Base-by-base conservation (phyloP, 2,113 vertebrate genomes). In the Dasyurus viverrinus region DNA sequence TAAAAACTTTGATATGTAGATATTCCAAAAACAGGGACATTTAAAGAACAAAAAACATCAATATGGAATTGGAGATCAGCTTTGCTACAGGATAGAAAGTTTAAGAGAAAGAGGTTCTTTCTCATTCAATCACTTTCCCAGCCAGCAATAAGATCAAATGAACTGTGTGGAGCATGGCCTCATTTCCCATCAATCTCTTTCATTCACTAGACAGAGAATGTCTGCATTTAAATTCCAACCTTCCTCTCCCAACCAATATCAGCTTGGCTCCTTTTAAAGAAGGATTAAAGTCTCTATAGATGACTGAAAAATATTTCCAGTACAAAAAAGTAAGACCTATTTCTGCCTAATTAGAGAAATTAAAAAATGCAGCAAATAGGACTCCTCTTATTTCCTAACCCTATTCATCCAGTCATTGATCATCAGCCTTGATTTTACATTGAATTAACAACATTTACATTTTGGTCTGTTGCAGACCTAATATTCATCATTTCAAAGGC, bases 231-330 rank as follows among this genome's bases (percentile, higher is more conserved):
- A 89, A 89, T 68, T 5, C 0, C 60, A 42, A 23, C 19, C 89
- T 91, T 96, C 42, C 48, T 48, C 7, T 26, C 55, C 47, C 36
- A 42, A 89, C 16, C 53, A 30, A 91, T 68, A 90, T 57, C 53
- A 60, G 53, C n/a, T 91, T 8, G 91, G 36, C 54, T 95, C 90
- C 90, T 96, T 97, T 96, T 96, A 94, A 97, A 92, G 47, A 46
- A 22, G 5, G 19, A 84, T 19, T 14, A 53, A 42, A 68, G 48
- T 55, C 57, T 95, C 50, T 30, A 93, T 89, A 93, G 27, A 94
- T 89, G 57, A 68, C 42, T 90, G 19, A n/a, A 46, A 97, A 93
- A 90, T 93, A 89, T 94, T 93, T 93, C 90, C 90, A 92, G 50
- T 55, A 91, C 26, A 92, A 94, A 94, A 50, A 93, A 95, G 94